phyloP scores from a whole-genome alignment of 1,140 invertebrate genomes.

The Microplitis demolitor region DNA sequence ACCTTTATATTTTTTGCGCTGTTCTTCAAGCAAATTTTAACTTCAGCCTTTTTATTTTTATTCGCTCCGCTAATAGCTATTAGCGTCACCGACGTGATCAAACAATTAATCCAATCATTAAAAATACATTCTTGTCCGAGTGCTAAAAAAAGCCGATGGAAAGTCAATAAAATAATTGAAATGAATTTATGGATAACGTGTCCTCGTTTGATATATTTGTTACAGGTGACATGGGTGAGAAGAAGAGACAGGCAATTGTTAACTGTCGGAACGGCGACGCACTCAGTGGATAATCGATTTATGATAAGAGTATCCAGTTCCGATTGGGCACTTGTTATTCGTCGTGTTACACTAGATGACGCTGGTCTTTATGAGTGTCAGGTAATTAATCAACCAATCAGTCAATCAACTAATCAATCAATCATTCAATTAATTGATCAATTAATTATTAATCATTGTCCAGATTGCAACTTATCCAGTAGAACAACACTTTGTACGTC shows the following conservation, averaged over 20 bases:
- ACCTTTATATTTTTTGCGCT: neutral
- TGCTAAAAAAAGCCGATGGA: too few relatives aligned
- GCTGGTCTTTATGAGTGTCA: constrained; percentile 82
- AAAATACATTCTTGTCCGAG: too few relatives aligned
- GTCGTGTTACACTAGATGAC: constrained; percentile 72
- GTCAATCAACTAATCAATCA: neutral
- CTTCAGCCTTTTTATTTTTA: too few relatives aligned
- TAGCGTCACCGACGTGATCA: too few relatives aligned
- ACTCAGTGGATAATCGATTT: constrained; percentile 75
- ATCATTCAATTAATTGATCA: too few relatives aligned
- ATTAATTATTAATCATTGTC: neutral
- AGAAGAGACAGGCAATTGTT: constrained; percentile 73
- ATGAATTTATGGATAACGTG: too few relatives aligned
- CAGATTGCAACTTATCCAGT: constrained; percentile 55
- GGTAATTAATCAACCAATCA: constrained; percentile 50
- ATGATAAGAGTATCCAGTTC: constrained; percentile 79
- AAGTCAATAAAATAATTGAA: too few relatives aligned
- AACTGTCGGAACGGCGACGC: constrained; percentile 74
- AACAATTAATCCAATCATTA: too few relatives aligned
- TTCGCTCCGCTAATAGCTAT: too few relatives aligned
- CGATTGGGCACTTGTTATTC: constrained; percentile 77
- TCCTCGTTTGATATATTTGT: constrained; percentile 19
- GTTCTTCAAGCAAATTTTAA: neutral
- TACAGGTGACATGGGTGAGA: constrained; percentile 74
- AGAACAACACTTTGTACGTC: constrained; percentile 49